phyloP scores from a whole-genome alignment of 2,888 invertebrate genomes.

The Merodon equestris region DNA sequence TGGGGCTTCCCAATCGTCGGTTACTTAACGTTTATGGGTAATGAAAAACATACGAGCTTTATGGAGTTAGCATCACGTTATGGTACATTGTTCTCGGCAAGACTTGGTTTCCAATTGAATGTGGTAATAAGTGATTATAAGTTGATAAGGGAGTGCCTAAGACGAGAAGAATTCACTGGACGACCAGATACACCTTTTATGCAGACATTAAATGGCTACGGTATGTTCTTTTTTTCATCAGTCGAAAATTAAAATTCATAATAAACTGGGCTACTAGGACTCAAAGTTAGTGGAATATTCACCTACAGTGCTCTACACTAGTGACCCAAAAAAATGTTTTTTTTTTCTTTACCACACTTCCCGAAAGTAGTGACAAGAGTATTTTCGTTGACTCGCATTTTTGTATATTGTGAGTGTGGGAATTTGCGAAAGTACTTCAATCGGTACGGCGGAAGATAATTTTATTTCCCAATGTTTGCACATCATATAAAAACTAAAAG shows the following conservation, averaged over 20 bases:
- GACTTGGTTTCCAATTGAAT: constrained; percentile 89
- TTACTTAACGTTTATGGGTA: constrained; percentile 89
- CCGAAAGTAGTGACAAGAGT: too few species aligned
- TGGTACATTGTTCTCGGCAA: constrained; percentile 89
- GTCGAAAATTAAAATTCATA: neutral
- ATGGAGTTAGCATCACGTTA: constrained; percentile 87
- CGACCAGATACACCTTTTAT: constrained; percentile 92
- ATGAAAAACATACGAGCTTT: constrained; percentile 87
- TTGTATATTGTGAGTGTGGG: too few species aligned
- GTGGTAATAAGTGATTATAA: constrained; percentile 93
- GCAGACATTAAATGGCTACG: constrained; percentile 92
- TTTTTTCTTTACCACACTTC: too few species aligned
- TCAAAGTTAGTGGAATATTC: too few species aligned
- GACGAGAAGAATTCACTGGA: constrained; percentile 92
- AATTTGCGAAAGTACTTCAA: too few species aligned
- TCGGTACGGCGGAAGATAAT: too few species aligned
- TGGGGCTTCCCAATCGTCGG: constrained; percentile 92
- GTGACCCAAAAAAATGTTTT: too few species aligned
- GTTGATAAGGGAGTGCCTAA: constrained; percentile 91
- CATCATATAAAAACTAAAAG: too few species aligned
- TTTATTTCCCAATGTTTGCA: too few species aligned
- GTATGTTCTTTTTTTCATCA: constrained; percentile 82
- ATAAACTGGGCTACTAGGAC: constrained; percentile 26
- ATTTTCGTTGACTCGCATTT: too few species aligned
- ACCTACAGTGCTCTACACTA: too few species aligned